Conservation (phyloP, 2,888 invertebrate species). For the Hypomecis punctinalis region DNA sequence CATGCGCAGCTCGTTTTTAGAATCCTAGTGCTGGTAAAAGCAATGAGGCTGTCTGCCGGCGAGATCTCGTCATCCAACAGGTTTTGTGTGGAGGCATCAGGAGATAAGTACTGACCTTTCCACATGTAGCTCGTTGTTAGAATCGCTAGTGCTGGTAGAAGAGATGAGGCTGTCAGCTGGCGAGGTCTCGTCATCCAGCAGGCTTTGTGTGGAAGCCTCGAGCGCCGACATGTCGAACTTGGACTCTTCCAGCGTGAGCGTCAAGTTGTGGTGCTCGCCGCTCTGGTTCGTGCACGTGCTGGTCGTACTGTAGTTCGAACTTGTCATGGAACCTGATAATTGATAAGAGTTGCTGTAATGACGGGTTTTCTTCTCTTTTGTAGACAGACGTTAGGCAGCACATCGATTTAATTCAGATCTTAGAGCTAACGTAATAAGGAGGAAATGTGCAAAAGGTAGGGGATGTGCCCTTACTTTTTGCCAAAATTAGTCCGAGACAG, state of each 20-base stretch:
- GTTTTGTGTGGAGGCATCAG: conserved; percentile 87
- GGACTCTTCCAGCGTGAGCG: conserved; percentile 88
- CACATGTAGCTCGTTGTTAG: conserved; percentile 81
- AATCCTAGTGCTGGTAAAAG: conserved; percentile 87
- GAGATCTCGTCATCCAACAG: conserved; percentile 93
- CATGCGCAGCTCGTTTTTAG: conserved; percentile 81
- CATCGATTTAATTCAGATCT: no score
- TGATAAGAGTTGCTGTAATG: background rate
- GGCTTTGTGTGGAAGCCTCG: conserved; percentile 87
- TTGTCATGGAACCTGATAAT: conserved; percentile 78
- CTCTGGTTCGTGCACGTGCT: conserved; percentile 81
- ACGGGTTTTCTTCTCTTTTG: background rate
- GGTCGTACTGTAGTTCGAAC: conserved; percentile 81
- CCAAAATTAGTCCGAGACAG: no score
- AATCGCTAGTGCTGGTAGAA: conserved; percentile 86
- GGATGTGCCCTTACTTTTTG: no score
- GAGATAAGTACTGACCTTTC: conserved; percentile 50
- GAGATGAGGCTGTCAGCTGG: conserved; percentile 92
- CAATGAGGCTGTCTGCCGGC: conserved; percentile 91
- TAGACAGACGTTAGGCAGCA: no score
- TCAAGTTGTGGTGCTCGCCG: conserved; percentile 80
- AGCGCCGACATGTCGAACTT: conserved; percentile 91
- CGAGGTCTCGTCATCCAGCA: conserved; percentile 93
- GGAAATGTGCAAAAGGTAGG: no score
- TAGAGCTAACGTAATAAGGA: no score